phyloP scores from a whole-genome alignment of 2,797 vertebrate species.

The Leptodactylus fallax region DNA sequence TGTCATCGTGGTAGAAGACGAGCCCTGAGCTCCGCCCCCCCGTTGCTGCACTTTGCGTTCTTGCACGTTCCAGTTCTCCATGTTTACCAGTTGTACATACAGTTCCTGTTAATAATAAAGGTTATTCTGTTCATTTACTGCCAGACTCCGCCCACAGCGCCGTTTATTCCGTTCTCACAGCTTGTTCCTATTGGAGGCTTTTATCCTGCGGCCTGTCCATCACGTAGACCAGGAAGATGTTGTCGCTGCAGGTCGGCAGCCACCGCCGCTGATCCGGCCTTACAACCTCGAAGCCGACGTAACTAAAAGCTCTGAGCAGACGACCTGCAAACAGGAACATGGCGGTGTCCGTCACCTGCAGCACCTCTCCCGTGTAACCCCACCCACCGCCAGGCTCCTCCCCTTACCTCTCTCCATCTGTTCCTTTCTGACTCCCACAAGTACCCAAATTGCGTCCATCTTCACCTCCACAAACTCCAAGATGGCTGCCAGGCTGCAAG shows the following conservation, averaged over 20 bases:
- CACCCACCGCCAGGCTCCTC: neutral
- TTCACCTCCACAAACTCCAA: conserved; percentile 72
- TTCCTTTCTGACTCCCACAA: conserved; percentile 69
- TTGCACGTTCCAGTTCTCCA: neutral
- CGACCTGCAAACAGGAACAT: conserved; percentile 62
- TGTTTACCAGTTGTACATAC: conserved; percentile 47
- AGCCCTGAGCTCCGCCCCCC: neutral
- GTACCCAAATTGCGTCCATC: conserved; percentile 67
- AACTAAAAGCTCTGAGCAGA: conserved; percentile 84
- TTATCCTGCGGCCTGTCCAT: conserved; percentile 69
- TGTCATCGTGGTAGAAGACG: conserved; percentile 58
- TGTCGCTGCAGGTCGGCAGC: conserved; percentile 79
- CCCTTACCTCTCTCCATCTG: conserved; percentile 66
- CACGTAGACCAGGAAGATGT: conserved; percentile 84
- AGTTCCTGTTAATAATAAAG: conserved; percentile 30
- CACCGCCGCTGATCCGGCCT: conserved; percentile 77
- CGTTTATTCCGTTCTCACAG: neutral
- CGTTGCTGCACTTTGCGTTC: neutral
- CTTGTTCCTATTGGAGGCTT: neutral
- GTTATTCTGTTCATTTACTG: conserved; percentile 5
- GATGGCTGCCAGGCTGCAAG: conserved; percentile 68
- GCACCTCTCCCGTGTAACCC: neutral
- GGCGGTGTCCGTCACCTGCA: neutral
- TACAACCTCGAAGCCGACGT: conserved; percentile 85
- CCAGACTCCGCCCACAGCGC: neutral